Conservation (phyloP, 1,140 invertebrate genomes). For the Vanessa atalanta region DNA sequence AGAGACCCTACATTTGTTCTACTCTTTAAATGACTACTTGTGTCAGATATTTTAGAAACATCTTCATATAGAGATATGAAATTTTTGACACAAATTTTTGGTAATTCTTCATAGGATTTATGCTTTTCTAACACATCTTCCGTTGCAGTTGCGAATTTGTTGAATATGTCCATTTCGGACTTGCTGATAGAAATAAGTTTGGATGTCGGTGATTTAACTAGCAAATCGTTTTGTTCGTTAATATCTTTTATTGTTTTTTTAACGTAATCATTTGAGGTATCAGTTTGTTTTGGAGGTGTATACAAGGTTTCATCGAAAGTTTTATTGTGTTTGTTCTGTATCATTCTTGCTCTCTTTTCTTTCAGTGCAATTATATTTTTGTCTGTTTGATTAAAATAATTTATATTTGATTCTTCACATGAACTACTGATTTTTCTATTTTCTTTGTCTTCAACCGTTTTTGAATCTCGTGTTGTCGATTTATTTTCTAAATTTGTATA, state of each 20-base stretch:
- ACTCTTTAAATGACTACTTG: conserved; percentile 40
- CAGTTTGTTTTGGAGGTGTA: not conserved
- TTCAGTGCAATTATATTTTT: conserved; percentile 17
- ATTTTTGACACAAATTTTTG: conserved; percentile 70
- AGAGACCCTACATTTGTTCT: conserved; percentile 17
- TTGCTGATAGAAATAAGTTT: conserved; percentile 65
- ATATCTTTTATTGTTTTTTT: conserved; percentile 42
- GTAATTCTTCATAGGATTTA: conserved; percentile 74
- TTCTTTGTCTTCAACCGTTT: not conserved
- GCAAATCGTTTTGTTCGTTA: conserved; percentile 31
- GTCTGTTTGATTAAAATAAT: conserved; percentile 4
- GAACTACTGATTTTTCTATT: not conserved
- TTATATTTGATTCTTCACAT: conserved; percentile 2
- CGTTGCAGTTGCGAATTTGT: conserved; percentile 46
- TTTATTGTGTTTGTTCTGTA: conserved; percentile 9
- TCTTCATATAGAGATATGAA: conserved; percentile 72
- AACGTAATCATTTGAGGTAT: conserved; percentile 28
- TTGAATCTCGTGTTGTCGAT: conserved; percentile 15
- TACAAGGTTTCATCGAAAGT: conserved; percentile 30
- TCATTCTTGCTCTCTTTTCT: conserved; percentile 26
- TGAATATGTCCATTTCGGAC: conserved; percentile 77
- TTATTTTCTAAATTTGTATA: conserved; percentile 25
- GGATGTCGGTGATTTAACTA: conserved; percentile 28
- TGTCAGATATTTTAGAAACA: conserved; percentile 55
- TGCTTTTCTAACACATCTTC: conserved; percentile 65